These are phyloP conservation scores for Maniola jurtina DNA, from an alignment of 1,140 invertebrate species.

Conservation along the genomic window DNA sequence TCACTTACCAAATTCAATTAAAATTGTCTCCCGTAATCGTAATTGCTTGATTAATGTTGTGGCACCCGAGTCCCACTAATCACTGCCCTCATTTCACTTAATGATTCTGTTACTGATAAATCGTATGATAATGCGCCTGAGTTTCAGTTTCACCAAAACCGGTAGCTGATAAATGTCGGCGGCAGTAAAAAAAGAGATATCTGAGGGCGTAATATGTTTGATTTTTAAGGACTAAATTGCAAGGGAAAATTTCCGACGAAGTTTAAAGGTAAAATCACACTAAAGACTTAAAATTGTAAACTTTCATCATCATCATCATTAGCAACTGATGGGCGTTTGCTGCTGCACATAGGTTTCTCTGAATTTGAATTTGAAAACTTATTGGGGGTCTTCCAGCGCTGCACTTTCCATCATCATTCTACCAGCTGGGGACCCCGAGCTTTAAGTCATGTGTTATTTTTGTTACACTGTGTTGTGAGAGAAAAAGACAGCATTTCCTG, in stretches of 20 bases:
- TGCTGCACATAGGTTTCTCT: neutral
- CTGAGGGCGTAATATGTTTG: neutral
- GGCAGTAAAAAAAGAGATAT: constrained; percentile 8
- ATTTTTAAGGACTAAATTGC: constrained; percentile 10
- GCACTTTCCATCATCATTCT: no score
- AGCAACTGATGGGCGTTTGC: no score
- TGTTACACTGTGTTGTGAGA: no score
- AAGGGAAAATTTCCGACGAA: neutral
- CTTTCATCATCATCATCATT: neutral
- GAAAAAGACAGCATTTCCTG: no score
- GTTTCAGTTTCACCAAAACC: constrained; percentile 13
- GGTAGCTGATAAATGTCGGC: constrained; percentile 11
- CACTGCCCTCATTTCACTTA: neutral
- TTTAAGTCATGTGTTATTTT: no score
- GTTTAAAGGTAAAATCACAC: neutral
- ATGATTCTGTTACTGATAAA: constrained; percentile 2
- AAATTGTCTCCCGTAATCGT: neutral
- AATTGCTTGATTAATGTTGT: neutral
- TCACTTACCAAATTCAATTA: neutral
- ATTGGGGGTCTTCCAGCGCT: no score
- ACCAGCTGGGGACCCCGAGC: no score
- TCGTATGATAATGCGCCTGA: neutral
- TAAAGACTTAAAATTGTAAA: neutral
- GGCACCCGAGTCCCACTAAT: neutral
- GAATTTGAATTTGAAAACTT: no score